Evolutionary conservation across 2,888 invertebrate genomes (phyloP).

Genomic region (Cylloceria caligata): DNA sequence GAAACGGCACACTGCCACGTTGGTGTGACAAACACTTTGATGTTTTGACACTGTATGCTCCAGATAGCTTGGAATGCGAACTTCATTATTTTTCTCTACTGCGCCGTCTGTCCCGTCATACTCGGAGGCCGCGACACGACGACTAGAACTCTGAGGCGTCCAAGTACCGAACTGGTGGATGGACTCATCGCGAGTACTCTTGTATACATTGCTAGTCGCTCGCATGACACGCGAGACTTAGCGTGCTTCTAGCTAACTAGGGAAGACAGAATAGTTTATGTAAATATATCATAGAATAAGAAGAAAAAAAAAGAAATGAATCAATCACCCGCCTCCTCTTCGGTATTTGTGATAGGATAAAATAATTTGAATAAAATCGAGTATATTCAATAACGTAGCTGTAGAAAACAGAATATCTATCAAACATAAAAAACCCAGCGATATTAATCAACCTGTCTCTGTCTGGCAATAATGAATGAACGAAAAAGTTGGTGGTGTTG

Average conservation of each 20-base stretch:
- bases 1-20: not conserved
- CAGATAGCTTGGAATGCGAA: constrained; percentile 29
- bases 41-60: constrained; percentile 25
- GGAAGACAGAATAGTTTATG: constrained; percentile 22
- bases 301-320: not conserved
- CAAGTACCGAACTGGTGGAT: not conserved
- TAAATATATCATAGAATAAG: not conserved
- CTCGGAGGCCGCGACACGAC: not conserved
- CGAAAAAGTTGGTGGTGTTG: no score
- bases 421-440: not conserved
- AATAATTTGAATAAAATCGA: constrained; percentile 13
- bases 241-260: not conserved
- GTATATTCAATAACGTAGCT: not conserved
- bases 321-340: not conserved
- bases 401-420: not conserved
- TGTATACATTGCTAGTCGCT: not conserved
- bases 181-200: constrained; percentile 7
- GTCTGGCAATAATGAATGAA: not conserved
- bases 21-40: constrained; percentile 8
- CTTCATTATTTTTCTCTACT: constrained; percentile 22
- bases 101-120: not conserved
- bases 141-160: constrained; percentile 2
- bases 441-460: not conserved
- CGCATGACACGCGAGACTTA: constrained; percentile 18
- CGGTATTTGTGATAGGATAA: not conserved